Evolutionary conservation across 2,797 vertebrate species (phyloP).

Genomic region (Brotula barbata): DNA sequence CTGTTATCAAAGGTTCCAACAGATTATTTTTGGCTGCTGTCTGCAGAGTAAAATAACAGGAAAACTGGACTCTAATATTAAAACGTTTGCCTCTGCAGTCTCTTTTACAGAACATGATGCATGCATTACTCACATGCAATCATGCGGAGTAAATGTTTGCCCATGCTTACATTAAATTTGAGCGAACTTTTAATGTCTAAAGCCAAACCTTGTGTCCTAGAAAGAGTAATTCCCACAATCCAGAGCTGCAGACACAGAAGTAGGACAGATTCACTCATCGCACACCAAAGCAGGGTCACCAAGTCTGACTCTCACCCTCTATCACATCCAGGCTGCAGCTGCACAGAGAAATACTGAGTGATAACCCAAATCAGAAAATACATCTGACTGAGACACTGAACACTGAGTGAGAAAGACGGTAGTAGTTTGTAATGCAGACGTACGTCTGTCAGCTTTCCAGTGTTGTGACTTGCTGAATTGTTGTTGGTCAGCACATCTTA

Average conservation of each 20-base stretch:
- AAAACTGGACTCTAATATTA: too few species aligned
- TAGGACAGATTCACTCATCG: constrained; percentile 65
- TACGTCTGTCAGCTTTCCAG: constrained; percentile 39
- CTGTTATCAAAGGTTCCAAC: too few species aligned
- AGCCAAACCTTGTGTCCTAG: constrained; percentile 55
- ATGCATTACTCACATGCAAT: too few species aligned
- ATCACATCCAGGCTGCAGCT: constrained; percentile 50
- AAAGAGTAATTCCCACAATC: constrained; percentile 38
- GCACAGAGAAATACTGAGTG: constrained; percentile 19
- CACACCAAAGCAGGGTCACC: constrained; percentile 34
- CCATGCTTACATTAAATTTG: too few species aligned
- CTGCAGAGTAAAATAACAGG: too few species aligned
- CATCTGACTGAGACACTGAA: neutral
- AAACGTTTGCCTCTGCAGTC: too few species aligned
- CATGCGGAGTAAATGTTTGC: too few species aligned
- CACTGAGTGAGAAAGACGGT: neutral
- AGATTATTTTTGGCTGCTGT: too few species aligned
- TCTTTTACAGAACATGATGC: too few species aligned
- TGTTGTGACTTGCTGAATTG: constrained; percentile 29
- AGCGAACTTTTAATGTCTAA: too few species aligned
- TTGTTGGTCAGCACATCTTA: constrained; percentile 49
- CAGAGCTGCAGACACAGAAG: constrained; percentile 65
- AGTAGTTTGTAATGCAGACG: neutral
- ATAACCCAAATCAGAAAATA: neutral
- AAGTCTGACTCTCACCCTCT: constrained; percentile 12